Conservation (phyloP, 2,888 invertebrate genomes). For the Ichneumoninae sp. region DNA sequence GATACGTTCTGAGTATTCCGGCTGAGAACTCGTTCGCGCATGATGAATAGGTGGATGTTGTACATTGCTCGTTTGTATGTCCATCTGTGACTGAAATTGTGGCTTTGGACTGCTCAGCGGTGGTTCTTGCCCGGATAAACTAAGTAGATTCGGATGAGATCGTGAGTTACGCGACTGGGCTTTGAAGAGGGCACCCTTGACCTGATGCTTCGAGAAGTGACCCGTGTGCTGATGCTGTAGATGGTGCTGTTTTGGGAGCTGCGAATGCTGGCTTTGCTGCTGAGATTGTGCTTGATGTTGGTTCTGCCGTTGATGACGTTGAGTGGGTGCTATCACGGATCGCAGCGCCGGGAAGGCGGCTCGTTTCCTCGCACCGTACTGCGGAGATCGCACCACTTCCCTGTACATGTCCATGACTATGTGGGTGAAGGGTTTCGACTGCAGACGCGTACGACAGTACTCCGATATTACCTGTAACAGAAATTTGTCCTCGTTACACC, state of each 20-base stretch:
- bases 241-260: constrained; percentile 58
- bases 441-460: constrained; percentile 86
- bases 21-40: constrained; percentile 80
- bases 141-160: constrained; percentile 81
- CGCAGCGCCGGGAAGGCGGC: constrained; percentile 70
- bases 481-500: constrained; percentile 35
- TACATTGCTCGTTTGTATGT: constrained; percentile 71
- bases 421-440: constrained; percentile 87
- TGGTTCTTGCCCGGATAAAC: constrained; percentile 72
- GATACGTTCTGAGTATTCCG: constrained; percentile 72
- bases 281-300: constrained; percentile 63
- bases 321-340: constrained; percentile 46
- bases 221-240: constrained; percentile 61
- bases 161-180: constrained; percentile 81
- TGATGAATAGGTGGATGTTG: constrained; percentile 70
- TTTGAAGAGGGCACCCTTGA: constrained; percentile 77
- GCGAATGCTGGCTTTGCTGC: constrained; percentile 62
- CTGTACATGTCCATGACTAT: constrained; percentile 87
- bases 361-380: constrained; percentile 80
- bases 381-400: constrained; percentile 84
- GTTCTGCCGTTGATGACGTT: constrained; percentile 67
- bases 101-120: constrained; percentile 66
- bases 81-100: constrained; percentile 78
- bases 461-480: constrained; percentile 86
- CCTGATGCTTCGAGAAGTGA: constrained; percentile 74